Base-by-base conservation (phyloP, 2,797 vertebrate genomes). In the Poliocrania exsul region DNA sequence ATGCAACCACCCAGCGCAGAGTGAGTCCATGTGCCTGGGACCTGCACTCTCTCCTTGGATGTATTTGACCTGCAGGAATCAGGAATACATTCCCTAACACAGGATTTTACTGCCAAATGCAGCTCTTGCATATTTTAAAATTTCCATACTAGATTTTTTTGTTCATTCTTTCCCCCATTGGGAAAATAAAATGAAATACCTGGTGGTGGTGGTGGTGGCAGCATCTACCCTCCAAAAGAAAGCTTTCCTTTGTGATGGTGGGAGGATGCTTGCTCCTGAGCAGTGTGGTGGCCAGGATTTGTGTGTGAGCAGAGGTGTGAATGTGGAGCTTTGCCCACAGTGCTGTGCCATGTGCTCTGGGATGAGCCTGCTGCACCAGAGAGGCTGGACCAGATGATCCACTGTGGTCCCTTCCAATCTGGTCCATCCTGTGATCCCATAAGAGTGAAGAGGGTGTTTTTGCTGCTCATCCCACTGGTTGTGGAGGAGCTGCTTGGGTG, bases 271-370 rank as follows among this genome's bases (percentile, higher is more conserved):
- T 70, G 24, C 44, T 81, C n/a, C 70, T 35, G 73, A 28, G 38
- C 35, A 73, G 31, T 5, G 5, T 47, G 26, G 49, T 9, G 33
- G 25, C 23, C 50, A 72, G 20, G 10, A 12, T 66, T 49, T 46
- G 7, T 11, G 5, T 47, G 20, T 44, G 65, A 89, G 65, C 29
- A 81, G 65, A 86, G 42, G 24, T 19, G 20, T 11, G 18, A 42
- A 16, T 0, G 0, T 11, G 51, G 31, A 44, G 38, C 23, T 67
- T 33, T 44, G 47, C 23, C 44, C 2, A 1, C n/a, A 56, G 1
- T 44, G 16, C 70, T 56, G 35, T 56, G 70, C 77, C 33, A 2
- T 5, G 33, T 46, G 61, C 25, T 46, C 38, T 66, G 46, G 14
- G 50, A 31, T 47, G 61, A 9, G 19, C 66, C 66, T 51, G 35